Evolutionary conservation across 1,140 invertebrate genomes (phyloP).

Genomic region (Drosophila burlai): DNA sequence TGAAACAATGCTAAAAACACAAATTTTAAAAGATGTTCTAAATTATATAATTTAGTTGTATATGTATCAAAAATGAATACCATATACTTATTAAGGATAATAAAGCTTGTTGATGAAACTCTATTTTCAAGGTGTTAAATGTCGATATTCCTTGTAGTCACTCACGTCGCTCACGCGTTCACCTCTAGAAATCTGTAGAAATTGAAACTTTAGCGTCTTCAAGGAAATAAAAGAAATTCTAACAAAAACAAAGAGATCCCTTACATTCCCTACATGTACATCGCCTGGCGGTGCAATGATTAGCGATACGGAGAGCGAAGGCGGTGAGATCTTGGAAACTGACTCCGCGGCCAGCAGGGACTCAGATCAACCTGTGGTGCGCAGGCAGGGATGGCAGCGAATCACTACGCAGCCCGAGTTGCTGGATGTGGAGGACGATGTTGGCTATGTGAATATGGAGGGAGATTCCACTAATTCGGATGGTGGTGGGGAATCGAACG

Average conservation of each 20-base stretch:
- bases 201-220: conserved; percentile 23
- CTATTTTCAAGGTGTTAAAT: too few species aligned
- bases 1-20: too few species aligned
- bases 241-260: not conserved
- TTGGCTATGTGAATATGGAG: not conserved
- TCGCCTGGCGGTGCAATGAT: not conserved
- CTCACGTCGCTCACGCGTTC: conserved; percentile 11
- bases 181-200: conserved; percentile 10
- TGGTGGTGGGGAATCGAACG: too few species aligned
- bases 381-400: not conserved
- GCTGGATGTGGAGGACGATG: not conserved
- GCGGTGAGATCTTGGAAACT: not conserved
- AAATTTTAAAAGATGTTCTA: not conserved
- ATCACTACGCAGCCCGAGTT: not conserved
- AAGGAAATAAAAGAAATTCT: not conserved
- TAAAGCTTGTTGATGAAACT: not conserved
- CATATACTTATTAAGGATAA: not conserved
- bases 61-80: not conserved
- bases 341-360: conserved; percentile 22
- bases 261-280: not conserved
- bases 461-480: not conserved
- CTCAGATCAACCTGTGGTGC: conserved; percentile 5
- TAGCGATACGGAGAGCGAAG: conserved; percentile 12
- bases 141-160: not conserved
- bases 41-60: not conserved